Evolutionary conservation across 2,113 vertebrate species (phyloP), one percentile per base, ranked within the genome.

Genomic region (Pluvialis apricaria): DNA sequence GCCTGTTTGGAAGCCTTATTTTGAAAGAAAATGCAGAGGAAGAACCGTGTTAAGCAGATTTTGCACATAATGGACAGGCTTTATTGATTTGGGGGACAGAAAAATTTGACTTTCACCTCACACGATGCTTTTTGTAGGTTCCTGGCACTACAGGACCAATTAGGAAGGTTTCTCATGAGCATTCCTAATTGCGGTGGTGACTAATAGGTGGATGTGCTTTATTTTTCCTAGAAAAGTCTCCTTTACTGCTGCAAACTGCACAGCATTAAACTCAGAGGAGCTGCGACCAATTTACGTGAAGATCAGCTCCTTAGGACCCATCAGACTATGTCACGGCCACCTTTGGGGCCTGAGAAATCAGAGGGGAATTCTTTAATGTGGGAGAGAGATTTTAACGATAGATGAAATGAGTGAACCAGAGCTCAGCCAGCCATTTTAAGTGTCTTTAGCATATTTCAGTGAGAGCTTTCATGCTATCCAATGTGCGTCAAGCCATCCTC

Each of bases 281-380:
- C 7, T 52, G 13, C 18, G 57, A 31, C 20, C 18, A 42, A 13
- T 45, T 57, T 26, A 38, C 5, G 1, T 1, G 47, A 34, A 47
- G 57, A 73, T 57, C 66, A 72, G 36, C 7, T 65, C 52, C 54
- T 44, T n/a, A 22, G 28, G 25, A 65, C 10, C 29, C 76, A 55
- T 10, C 79, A 4, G 1, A 8, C 31, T 11, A 22, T 5, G 5
- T 14, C 51, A 24, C 0, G 3, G 57, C 38, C 86, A 68, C 26
- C 47, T 57, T 2, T 32, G 54, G 15, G 21, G 14, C 4, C 22
- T 21, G 31, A 72, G 49, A 72, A 89, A 60, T 13, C 54, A 52
- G 61, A 19, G 7, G 9, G 29, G 51, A n/a, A 20, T 5, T 44
- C 60, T 52, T 78, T 47, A 24, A 15, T 0, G 6, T 20, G 44